phyloP scores from a whole-genome alignment of 1,140 invertebrate genomes.

The Melitaea cinxia region DNA sequence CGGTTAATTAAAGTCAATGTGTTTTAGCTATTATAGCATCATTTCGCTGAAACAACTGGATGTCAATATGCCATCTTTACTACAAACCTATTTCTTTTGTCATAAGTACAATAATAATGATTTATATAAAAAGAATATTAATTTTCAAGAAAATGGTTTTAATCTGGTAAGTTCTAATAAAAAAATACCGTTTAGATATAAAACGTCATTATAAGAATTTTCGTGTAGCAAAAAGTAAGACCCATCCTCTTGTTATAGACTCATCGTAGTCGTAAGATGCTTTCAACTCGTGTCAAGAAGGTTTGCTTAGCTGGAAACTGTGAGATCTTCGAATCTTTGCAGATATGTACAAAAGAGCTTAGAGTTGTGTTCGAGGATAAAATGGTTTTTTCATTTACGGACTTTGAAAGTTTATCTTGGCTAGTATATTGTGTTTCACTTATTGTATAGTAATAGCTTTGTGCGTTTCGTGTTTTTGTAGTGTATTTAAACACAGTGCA shows the following conservation, averaged over 20 bases:
- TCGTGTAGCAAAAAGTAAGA: neutral
- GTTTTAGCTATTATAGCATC: too few species aligned
- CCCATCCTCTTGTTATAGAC: constrained; percentile 5
- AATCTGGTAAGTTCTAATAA: too few species aligned
- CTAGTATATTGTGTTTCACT: neutral
- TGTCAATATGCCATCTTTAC: too few species aligned
- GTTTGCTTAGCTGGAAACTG: neutral
- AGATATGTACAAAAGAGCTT: constrained; percentile 9
- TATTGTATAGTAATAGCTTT: too few species aligned
- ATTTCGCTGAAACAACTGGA: too few species aligned
- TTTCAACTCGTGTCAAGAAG: constrained; percentile 8
- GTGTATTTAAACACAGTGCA: too few species aligned
- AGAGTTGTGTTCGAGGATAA: constrained; percentile 1
- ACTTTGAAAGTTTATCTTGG: neutral
- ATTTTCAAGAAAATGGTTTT: neutral
- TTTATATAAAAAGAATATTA: too few species aligned
- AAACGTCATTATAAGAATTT: neutral
- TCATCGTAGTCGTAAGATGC: neutral
- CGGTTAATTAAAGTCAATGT: neutral
- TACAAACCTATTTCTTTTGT: too few species aligned
- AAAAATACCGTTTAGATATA: too few species aligned
- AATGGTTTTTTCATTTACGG: neutral
- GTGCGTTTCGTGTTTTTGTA: too few species aligned
- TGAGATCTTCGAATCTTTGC: constrained; percentile 1
- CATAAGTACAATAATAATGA: too few species aligned